Evolutionary conservation across 2,797 vertebrate genomes (phyloP), one percentile per base, ranked within the genome.

Genomic region (Cirrhinus molitorella): DNA sequence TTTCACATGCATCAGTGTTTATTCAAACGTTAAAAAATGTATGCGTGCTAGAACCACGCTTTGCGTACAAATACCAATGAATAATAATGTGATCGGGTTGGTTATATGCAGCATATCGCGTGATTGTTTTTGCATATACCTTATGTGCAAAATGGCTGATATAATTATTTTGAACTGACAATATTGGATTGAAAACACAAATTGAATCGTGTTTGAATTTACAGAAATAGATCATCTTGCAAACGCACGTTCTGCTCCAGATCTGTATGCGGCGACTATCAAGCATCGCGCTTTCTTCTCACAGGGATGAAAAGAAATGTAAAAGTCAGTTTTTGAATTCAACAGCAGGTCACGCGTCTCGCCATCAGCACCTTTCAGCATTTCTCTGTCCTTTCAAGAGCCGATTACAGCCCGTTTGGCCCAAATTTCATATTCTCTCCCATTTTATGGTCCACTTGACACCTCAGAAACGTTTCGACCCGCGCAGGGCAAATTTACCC

Each of bases 361-460:
- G 14, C 65, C 65, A 28, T 71, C 37, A 59, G 51, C 87, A 66
- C 72, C 78, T 81, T 81, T 85, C 63, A 73, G 59, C 66, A 77
- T 85, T 55, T 83, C 80, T 78, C 61, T 23, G 72, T 63, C 12
- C 23, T 61, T 82, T 63, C 76, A 78, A 70, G 25, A 70, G 66
- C 70, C 63, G 63, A 76, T 61, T 77, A 77, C 1, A 72, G 71
- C 72, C 83, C 53, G 63, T 82, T 82, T 82, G 61, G 67, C 61
- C 59, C 19, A 31, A 40, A 71, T 51, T 63, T 80, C 65, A 49
- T 68, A 37, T 63, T 68, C 47, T 76, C 43, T 45, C 16, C 65
- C 79, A 45, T 83, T 83, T 73, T 76, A 88, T 83, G 81, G 86
- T 83, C 70, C 71, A 82, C 45, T 40, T 57, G 71, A 80, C 59